Conservation (phyloP, 2,888 invertebrate genomes). For the Caenorhabditis sp. region DNA sequence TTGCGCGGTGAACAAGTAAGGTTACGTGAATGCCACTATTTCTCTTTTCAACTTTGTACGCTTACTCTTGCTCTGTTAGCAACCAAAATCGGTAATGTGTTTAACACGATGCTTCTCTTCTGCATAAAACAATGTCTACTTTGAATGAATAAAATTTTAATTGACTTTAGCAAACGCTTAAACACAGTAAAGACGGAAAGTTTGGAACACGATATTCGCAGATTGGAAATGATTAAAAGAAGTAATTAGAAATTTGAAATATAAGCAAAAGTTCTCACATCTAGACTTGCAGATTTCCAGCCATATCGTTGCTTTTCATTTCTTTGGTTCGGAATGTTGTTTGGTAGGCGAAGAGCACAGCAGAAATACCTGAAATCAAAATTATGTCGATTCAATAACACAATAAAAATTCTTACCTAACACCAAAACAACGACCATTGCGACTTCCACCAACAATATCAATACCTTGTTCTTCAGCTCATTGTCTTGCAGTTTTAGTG, state of each 20-base stretch:
- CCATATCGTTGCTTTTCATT: background rate
- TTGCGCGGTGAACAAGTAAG: constrained; percentile 58
- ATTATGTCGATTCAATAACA: background rate
- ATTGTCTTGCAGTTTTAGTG: background rate
- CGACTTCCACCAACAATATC: background rate
- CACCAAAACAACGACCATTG: background rate
- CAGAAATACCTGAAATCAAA: background rate
- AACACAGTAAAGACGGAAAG: too few relatives aligned
- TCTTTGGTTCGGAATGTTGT: background rate
- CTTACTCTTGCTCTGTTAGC: constrained; percentile 42
- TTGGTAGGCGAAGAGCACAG: background rate
- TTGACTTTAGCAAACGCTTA: too few relatives aligned
- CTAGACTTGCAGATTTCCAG: too few relatives aligned
- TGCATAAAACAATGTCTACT: constrained; percentile 13
- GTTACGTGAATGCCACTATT: constrained; percentile 44
- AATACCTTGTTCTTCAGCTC: background rate
- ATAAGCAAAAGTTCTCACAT: too few relatives aligned
- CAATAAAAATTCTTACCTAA: constrained; percentile 2
- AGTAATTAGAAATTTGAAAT: too few relatives aligned
- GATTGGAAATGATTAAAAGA: too few relatives aligned
- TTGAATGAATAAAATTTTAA: constrained; percentile 44
- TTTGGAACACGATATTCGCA: too few relatives aligned
- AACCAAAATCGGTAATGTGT: constrained; percentile 8
- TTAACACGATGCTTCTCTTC: constrained; percentile 1
- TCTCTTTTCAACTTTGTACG: background rate